Base-by-base conservation (phyloP, 2,113 vertebrate species). In the Corythaixoides concolor region DNA sequence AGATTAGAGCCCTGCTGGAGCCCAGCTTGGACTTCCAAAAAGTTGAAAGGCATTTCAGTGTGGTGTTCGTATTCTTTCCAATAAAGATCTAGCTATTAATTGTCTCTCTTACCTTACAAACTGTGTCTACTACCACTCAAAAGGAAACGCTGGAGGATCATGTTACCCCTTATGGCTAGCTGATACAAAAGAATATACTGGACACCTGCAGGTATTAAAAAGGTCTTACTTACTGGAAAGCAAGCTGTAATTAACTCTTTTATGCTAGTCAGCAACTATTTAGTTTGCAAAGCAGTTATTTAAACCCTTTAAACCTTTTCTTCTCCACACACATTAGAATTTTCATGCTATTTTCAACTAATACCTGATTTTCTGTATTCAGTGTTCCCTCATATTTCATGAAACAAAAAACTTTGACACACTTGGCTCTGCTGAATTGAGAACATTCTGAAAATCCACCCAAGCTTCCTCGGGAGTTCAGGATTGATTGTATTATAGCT, bases 1-100 rank as follows among this genome's bases (percentile, higher is more conserved):
- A 93, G 83, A 84, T 94, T 70, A 94, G 52, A 97, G 73, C 52
- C 64, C 68, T 72, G 68, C 73, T 59, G 73, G 86, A 96, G 60
- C 23, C 47, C 60, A n/a, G 39, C 89, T 33, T 90, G 83, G 93
- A 84, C 43, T 84, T 87, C 35, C n/a, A 43, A 67, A 84, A 55
- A 72, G 39, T 45, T 74, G 76, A 94, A 95, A 89, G 32, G 52
- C 60, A 6, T 93, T 94, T 86, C 76, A 63, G 72, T 12, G 4
- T 50, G 43, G 14, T 55, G 26, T 84, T 92, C 69, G 0, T 84
- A 94, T 75, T 78, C 86, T 85, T 87, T 78, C 77, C 85, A 75
- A 24, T 47, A 60, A 43, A 53, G 56, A 59, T 76, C 47, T 28
- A 85, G 60, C 39, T 83, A 94, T 60, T 92, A 59, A 86, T 94